Evolutionary conservation across 2,113 vertebrate species (phyloP).

Genomic region (Xenotilapia longispinis): DNA sequence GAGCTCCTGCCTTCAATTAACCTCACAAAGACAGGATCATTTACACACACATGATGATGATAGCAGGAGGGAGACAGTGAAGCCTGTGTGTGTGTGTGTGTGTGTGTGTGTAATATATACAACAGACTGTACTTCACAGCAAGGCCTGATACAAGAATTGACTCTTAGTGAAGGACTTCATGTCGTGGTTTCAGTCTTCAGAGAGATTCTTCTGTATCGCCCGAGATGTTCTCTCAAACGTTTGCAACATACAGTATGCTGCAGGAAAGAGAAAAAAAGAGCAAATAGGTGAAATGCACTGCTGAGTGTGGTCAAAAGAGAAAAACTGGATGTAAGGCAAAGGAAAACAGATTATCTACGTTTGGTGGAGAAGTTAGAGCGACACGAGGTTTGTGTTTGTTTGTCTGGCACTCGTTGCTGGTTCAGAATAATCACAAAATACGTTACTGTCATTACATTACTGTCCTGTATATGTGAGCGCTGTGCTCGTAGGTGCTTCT

Average conservation of each 20-base stretch:
- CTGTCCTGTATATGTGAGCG: neutral
- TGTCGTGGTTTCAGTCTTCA: neutral
- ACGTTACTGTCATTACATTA: neutral
- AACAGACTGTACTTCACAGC: neutral
- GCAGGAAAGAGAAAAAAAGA: neutral
- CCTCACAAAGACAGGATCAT: constrained; percentile 67
- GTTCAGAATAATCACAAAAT: neutral
- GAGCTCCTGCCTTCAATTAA: constrained; percentile 70
- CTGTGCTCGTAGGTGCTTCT: neutral
- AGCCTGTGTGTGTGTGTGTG: neutral
- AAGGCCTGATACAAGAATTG: neutral
- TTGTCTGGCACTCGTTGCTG: neutral
- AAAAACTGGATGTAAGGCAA: neutral
- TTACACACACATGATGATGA: constrained; percentile 44
- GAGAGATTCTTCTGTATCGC: neutral
- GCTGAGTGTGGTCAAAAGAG: neutral
- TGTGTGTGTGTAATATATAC: neutral
- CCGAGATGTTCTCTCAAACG: neutral
- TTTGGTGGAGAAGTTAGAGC: neutral
- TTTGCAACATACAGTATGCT: neutral
- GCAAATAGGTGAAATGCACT: neutral
- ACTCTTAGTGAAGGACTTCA: neutral
- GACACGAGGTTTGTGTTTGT: neutral
- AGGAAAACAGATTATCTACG: neutral
- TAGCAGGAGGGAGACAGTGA: constrained; percentile 15